Percentiles rank a stretch among this genome's conserved stretches.
Conservation (phyloP, 1,140 invertebrate species). For the Megalonaias nervosa region DNA sequence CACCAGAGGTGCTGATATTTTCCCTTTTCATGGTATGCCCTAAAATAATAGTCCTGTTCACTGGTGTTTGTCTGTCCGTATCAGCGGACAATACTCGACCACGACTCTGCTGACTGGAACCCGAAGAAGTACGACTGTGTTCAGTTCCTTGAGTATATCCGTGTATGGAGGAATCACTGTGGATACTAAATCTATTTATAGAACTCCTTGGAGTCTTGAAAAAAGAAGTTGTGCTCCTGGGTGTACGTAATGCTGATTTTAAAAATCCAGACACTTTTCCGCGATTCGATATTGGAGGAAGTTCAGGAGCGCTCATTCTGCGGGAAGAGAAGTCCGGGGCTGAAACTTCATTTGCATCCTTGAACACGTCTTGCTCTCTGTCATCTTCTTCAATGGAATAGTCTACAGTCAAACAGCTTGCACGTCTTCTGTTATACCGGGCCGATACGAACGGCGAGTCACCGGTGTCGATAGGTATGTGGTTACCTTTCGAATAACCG, state of each 20-base stretch:
- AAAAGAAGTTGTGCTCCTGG: conserved; percentile 5
- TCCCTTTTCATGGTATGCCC: no score
- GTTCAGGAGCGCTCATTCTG: conserved; percentile 50
- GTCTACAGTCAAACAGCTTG: not conserved
- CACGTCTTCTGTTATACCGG: conserved; percentile 11
- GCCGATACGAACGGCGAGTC: conserved; percentile 4
- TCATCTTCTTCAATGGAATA: not conserved
- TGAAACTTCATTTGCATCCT: not conserved
- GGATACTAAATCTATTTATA: conserved; percentile 11
- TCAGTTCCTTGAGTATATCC: not conserved
- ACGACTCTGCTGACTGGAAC: conserved; percentile 17
- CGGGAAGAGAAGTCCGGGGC: not conserved
- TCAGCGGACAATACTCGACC: conserved; percentile 25
- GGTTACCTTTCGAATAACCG: conserved; percentile 3
- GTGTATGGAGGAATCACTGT: conserved; percentile 24
- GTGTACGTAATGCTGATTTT: conserved; percentile 7
- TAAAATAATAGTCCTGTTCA: no score
- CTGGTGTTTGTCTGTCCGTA: conserved; percentile 12
- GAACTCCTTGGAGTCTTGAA: not conserved
- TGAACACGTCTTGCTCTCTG: not conserved
- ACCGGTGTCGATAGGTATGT: not conserved
- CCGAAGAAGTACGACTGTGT: conserved; percentile 20
- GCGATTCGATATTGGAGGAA: conserved; percentile 39
- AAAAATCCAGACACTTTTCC: conserved; percentile 17
- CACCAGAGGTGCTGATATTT: no score